Conservation (phyloP, 2,888 invertebrate genomes). For the Halocaridina rubra region DNA sequence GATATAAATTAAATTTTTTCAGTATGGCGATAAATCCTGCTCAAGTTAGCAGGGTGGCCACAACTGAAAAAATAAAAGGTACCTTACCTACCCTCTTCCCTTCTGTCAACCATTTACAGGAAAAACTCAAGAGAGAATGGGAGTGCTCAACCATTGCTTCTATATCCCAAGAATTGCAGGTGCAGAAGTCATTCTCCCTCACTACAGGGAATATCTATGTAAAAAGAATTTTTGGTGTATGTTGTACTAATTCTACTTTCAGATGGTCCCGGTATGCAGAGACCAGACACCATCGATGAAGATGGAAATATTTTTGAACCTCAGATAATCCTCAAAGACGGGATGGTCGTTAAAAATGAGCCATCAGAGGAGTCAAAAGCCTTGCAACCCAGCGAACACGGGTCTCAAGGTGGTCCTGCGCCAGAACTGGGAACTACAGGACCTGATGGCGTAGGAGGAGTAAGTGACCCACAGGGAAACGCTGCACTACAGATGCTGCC, state of each 20-base stretch:
- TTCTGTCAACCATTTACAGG: too few relatives aligned
- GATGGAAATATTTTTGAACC: slow-evolving; percentile 64
- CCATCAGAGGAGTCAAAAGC: slow-evolving; percentile 40
- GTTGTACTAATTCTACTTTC: too few relatives aligned
- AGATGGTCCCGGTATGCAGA: slow-evolving; percentile 63
- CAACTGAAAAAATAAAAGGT: too few relatives aligned
- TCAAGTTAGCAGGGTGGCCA: too few relatives aligned
- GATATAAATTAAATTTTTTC: too few relatives aligned
- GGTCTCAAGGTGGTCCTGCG: neutral
- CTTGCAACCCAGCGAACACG: neutral
- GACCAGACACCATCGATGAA: slow-evolving; percentile 63
- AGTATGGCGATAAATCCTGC: too few relatives aligned
- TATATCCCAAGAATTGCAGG: too few relatives aligned
- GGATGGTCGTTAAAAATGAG: slow-evolving; percentile 59
- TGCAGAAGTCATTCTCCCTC: neutral
- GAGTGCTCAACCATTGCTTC: too few relatives aligned
- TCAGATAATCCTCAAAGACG: slow-evolving; percentile 61
- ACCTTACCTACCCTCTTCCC: too few relatives aligned
- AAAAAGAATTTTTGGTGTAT: too few relatives aligned
- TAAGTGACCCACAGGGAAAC: neutral
- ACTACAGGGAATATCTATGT: neutral
- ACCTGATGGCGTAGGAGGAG: slow-evolving; percentile 12
- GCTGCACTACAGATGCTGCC: slow-evolving; percentile 21
- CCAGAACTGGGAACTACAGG: neutral
- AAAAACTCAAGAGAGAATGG: too few relatives aligned